Evolutionary conservation across 2,113 vertebrate species (phyloP), one percentile per base, ranked within the genome.

Genomic region (Bufo bufo): DNA sequence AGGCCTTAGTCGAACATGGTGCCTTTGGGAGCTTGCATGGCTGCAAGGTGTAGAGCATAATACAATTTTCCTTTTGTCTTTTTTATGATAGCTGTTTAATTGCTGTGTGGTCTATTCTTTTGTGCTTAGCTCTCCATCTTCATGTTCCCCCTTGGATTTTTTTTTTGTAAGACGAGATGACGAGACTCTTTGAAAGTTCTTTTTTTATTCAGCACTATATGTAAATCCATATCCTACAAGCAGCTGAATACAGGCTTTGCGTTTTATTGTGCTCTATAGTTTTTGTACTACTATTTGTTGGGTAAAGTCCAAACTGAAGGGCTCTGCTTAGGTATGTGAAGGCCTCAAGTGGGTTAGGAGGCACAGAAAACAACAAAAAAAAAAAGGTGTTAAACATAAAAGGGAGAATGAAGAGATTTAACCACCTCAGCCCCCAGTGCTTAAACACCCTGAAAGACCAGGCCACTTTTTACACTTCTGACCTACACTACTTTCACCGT

Each of bases 21-120:
- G 82, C 87, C 82, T 77, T 78, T 89, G 87, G 87, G 87, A 89
- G 54, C 72, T 52, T 77, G 82, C 82, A 89, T 89, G 82, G 81
- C 82, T 89, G 74, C 87, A 89, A 84, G 82, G 87, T 89, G 82
- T 84, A 78, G 84, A 52, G 59, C 79, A 52, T 47, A 87, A 82
- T 49, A 84, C 72, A 52, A 66, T 84, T 84, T 89, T 69, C 87
- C 61, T 89, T 89, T 89, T 77, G 72, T 78, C 74, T 83, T 88
- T 74, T 82, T 77, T 88, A 77, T 83, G 71, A 88, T 83, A 77
- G 82, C 81, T 66, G 49, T 84, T 78, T 89, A 89, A 89, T 89
- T 89, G 87, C 82, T 69, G 72, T 89, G 71, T 84, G 72, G 81
- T 89, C 74, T 88, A 77, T 84, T 63, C 81, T 89, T 89, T 87